Evolutionary conservation across 2,888 invertebrate genomes (phyloP), one percentile per base, ranked within the genome.

Genomic region (Hypomecis atomaria): DNA sequence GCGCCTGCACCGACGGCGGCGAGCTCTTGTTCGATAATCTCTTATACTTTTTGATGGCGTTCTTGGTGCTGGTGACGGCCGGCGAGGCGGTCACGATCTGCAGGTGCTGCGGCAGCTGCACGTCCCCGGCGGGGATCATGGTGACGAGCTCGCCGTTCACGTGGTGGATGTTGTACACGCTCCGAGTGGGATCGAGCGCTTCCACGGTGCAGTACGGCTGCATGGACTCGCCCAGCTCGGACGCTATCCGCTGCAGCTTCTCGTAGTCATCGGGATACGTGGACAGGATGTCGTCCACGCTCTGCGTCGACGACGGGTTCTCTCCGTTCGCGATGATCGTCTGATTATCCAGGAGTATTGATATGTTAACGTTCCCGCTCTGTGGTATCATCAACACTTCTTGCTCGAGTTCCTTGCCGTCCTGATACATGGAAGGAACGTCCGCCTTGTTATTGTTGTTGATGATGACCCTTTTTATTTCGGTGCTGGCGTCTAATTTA

Each of bases 221-320:
- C 77, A 96, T 95, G 0, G 96, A 95, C 80, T 96, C 96, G 0
- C 95, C 96, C 37, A 97, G 96, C 81, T 97, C 97, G 75, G 95
- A 96, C 40, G 97, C 96, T 87, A 97, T 96, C 76, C 96, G 94
- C 81, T 97, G 97, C 65, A 97, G 92, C 81, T 97, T 97, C 81
- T 97, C 97, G 78, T 96, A 97, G 79, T 97, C 97, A 72, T 96
- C 97, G 0, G 96, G 96, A 74, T 95, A 95, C 40, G 94, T 94
- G 40, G 94, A 83, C 55, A 96, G 80, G 53, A 96, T 92, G 70
- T 96, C 96, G 74, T 96, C 96, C 57, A 96, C 95, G 70, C 94
- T 94, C 77, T 92, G 94, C 55, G 94, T 94, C 11, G 94, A 93
- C 42, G 94, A 90, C 10, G 94, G 90, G 72, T 94, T 94, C 53